Evolutionary conservation across 2,113 vertebrate genomes (phyloP).

Genomic region (Polypterus senegalus): DNA sequence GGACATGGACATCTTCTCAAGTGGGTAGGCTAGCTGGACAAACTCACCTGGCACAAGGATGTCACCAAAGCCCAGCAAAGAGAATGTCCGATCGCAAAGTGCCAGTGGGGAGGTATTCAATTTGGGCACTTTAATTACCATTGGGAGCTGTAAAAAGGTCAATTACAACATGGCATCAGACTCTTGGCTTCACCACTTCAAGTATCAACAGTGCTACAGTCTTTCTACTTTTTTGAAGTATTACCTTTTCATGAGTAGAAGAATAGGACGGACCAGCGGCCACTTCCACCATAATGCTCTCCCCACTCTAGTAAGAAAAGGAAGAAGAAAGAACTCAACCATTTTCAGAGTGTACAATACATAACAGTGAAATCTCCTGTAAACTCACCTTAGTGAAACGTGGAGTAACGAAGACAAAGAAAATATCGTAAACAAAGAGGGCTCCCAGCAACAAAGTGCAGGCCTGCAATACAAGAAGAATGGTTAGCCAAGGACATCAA

Average conservation of each 20-base stretch:
- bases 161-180: neutral
- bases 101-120: constrained; percentile 75
- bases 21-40: no score
- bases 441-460: constrained; percentile 81
- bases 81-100: constrained; percentile 84
- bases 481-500: neutral
- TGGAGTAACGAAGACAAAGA: constrained; percentile 92
- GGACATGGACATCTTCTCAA: no score
- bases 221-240: neutral
- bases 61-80: constrained; percentile 89
- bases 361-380: accelerated
- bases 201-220: neutral
- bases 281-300: constrained; percentile 96
- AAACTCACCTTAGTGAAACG: constrained; percentile 72
- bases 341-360: neutral
- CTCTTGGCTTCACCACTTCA: neutral
- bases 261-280: constrained; percentile 82
- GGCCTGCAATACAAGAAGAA: constrained; percentile 47
- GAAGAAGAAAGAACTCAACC: neutral
- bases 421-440: constrained; percentile 86
- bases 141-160: constrained; percentile 63
- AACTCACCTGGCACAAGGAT: constrained; percentile 85
- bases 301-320: constrained; percentile 58
- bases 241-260: constrained; percentile 81
- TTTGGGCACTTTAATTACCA: constrained; percentile 90